phyloP scores from a whole-genome alignment of 2,797 vertebrate genomes.

The Hypotaenidia okinawae region DNA sequence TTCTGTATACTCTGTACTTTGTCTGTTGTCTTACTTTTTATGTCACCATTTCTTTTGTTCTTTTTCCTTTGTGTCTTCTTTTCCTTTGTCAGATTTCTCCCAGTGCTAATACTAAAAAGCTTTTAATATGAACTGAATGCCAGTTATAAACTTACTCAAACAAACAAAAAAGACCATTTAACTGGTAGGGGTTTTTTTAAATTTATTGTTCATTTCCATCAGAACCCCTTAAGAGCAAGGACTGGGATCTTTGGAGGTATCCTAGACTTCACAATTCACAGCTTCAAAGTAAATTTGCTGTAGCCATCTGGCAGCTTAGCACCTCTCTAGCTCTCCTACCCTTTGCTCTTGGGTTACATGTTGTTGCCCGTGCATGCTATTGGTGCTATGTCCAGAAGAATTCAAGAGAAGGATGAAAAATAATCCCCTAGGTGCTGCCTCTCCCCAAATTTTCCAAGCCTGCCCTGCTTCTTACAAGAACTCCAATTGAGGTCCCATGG shows the following conservation, averaged over 20 bases:
- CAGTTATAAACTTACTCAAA: background rate
- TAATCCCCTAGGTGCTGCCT: background rate
- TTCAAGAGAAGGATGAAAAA: background rate
- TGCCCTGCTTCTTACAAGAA: background rate
- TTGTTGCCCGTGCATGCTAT: background rate
- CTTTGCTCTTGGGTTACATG: background rate
- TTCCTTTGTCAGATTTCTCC: background rate
- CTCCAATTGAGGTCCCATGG: background rate
- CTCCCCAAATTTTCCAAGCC: background rate
- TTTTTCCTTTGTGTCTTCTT: background rate
- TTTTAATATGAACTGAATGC: background rate
- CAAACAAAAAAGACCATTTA: background rate
- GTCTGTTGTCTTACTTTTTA: slow-evolving; percentile 12
- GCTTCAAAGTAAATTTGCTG: background rate
- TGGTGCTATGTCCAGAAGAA: background rate
- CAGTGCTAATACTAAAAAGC: background rate
- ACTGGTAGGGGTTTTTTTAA: background rate
- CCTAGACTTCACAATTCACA: background rate
- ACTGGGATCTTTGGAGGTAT: background rate
- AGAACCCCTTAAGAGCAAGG: background rate
- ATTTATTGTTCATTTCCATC: background rate
- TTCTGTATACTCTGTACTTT: background rate
- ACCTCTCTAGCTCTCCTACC: background rate
- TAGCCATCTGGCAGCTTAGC: background rate
- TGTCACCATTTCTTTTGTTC: background rate